Base-by-base conservation (phyloP, 2,113 vertebrate species). In the Paraplagusia blochii region DNA sequence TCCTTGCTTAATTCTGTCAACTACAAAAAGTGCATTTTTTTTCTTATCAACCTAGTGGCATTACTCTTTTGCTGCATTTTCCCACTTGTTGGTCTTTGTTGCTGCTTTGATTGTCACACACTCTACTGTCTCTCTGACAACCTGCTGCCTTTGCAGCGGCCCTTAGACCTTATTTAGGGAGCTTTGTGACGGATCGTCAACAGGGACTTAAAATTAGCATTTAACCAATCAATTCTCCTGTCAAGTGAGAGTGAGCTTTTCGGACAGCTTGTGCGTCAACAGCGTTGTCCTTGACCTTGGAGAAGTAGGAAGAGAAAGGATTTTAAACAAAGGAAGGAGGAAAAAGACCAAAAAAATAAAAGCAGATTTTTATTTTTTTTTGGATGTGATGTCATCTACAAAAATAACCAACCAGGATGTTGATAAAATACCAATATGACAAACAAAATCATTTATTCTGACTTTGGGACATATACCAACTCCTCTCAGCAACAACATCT, bases 161-260 rank as follows among this genome's bases (percentile, higher is more conserved):
- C 38, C 39, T 46, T 33, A 49, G 3, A 39, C 39, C 19, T 58
- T 51, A 56, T 22, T 34, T 39, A 11, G 39, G 36, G 48, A 52
- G 45, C 22, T 69, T 38, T 48, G 18, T 53, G 63, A 66, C 67
- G 39, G 47, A 59, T 70, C 58, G 53, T 77, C 71, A 66, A 43
- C 58, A 44, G 35, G 66, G 55, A 56, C 19, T 49, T 36, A 1
- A 45, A 35, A 69, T 72, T 69, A 64, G 52, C 58, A 56, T 63
- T 63, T n/a, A 36, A 13, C 22, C 52, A 40, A 66, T 77, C 55
- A 35, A 75, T 78, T 47, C 33, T 12, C 48, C 62, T 62, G 70
- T 69, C 64, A 61, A 67, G 47, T 34, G 33, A n/a, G 1, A 64
- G 47, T 11, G 56, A 45, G 47, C 36, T 52, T 68, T 63, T 34